Conservation (phyloP, 1,140 invertebrate species). For the Drosophila saltans region DNA sequence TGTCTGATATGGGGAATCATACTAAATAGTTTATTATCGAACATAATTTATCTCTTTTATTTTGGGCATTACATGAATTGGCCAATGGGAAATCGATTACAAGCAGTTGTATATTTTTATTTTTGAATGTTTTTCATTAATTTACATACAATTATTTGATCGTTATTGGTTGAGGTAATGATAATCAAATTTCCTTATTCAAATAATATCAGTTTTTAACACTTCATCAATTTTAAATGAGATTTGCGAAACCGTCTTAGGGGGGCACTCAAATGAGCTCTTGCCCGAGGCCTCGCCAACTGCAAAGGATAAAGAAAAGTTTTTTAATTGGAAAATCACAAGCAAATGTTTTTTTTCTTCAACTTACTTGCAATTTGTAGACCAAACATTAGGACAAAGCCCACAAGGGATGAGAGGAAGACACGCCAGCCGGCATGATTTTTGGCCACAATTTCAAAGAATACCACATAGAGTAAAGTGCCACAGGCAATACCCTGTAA, state of each 20-base stretch:
- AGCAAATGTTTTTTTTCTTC: too few relatives aligned
- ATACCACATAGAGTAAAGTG: constrained; percentile 94
- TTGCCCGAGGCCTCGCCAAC: constrained; percentile 59
- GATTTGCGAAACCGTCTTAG: neutral
- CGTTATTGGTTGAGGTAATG: too few relatives aligned
- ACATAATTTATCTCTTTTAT: constrained; percentile 10
- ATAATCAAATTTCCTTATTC: too few relatives aligned
- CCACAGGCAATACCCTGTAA: constrained; percentile 84
- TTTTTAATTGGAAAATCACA: neutral
- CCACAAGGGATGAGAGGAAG: constrained; percentile 88
- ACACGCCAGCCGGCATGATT: constrained; percentile 89
- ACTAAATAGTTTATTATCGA: constrained; percentile 3
- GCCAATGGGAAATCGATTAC: neutral
- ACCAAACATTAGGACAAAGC: constrained; percentile 90
- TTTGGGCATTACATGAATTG: constrained; percentile 2
- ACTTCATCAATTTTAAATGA: neutral
- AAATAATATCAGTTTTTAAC: too few relatives aligned
- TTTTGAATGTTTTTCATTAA: too few relatives aligned
- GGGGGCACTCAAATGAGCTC: constrained; percentile 40
- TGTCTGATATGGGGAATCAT: constrained; percentile 62
- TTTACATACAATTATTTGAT: too few relatives aligned
- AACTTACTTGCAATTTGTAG: constrained; percentile 90
- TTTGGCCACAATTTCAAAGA: constrained; percentile 93
- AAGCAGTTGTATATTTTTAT: too few relatives aligned
- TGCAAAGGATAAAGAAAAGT: constrained; percentile 10